Base-by-base conservation (phyloP, 2,113 vertebrate species). In the Elephas maximus region DNA sequence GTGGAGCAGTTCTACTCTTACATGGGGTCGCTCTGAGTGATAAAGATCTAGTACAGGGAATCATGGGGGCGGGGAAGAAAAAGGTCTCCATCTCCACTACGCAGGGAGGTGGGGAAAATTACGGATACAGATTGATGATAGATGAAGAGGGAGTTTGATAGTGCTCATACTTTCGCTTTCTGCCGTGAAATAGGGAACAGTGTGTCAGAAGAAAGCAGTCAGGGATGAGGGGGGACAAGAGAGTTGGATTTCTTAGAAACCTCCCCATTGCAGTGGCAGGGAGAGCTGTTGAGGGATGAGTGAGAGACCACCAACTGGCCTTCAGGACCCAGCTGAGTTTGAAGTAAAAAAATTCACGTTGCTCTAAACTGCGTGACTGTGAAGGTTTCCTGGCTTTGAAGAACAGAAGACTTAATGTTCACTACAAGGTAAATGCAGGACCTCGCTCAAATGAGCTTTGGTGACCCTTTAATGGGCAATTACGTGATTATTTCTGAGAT, bases 401-500 rank as follows among this genome's bases (percentile, higher is more conserved):
- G 84, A 69, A 62, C 3, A 37, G 26, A 30, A 89, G 71, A 76
- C 48, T 44, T 24, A 88, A 48, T n/a, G n/a, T 71, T 90, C 21
- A 1, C 14, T 81, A 6, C 20, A 60, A 88, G 41, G 93, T 77
- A 87, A 83, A 80, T 21, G 63, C 24, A 67, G 45, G 81, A 85
- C 82, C 26, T 9, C 24, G 37, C 18, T 93, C n/a, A 33, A 92
- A 88, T 77, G 81, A n/a, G 33, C 62, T 90, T 95, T 83, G 82
- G 86, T 95, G 94, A 93, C 92, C 45, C 79, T 88, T 95, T 92
- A 93, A 51, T 92, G 62, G 81, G 48, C 69, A 95, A 92, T 97
- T 96, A 90, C 45, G 90, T 44, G 73, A 95, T 93, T 83, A 88
- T 87, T 89, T 97, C 53, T 88, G 76, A 93, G 80, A 74, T 57